Evolutionary conservation across 2,888 invertebrate genomes (phyloP).

Genomic region (Rotaria sp.): DNA sequence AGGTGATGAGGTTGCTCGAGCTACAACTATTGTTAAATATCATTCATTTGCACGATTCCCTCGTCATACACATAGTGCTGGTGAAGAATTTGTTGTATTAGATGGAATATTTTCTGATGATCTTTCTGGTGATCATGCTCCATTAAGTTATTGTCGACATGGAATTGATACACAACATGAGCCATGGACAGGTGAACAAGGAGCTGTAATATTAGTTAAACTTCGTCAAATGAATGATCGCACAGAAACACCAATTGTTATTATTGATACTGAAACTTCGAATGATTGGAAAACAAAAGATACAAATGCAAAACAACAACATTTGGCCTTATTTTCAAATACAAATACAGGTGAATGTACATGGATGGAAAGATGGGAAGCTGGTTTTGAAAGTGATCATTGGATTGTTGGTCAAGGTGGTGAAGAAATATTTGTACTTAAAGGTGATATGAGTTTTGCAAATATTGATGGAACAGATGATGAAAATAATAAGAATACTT

Average conservation of each 20-base stretch:
- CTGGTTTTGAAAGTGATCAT: not conserved
- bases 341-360: not conserved
- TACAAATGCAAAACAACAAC: not conserved
- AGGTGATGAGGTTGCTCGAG: conserved; percentile 6
- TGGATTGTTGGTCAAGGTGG: not conserved
- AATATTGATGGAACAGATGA: not conserved
- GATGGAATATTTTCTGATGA: not conserved
- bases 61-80: conserved; percentile 9
- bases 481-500: conserved; percentile 1
- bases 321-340: not conserved
- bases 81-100: conserved; percentile 7
- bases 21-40: conserved; percentile 18
- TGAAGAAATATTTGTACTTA: not conserved
- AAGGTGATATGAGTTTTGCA: not conserved
- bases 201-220: not conserved
- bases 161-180: not conserved
- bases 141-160: conserved; percentile 1
- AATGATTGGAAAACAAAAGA: not conserved
- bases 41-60: not conserved
- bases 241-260: not conserved
- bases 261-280: not conserved
- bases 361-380: conserved; percentile 21
- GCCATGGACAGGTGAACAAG: conserved; percentile 19
- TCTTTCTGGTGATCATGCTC: not conserved
- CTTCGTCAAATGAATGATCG: conserved; percentile 19